A percentile compares a stretch with the other conserved stretches of the same genome.
Conservation (phyloP, 1,140 invertebrate species). For the Pseudomyrmex cubaensis region DNA sequence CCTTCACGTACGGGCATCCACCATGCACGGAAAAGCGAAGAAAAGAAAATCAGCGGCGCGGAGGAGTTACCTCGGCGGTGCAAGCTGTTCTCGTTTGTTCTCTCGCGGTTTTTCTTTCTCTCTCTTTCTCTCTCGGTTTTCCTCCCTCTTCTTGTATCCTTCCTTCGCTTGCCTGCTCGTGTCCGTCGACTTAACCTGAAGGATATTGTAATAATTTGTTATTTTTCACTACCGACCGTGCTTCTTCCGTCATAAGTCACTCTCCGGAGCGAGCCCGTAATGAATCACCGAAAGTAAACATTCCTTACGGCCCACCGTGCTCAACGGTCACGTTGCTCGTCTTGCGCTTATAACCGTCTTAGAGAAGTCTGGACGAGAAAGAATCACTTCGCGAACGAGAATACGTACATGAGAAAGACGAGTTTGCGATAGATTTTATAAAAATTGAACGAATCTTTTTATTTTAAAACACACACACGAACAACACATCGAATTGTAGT, state of each 20-base stretch:
- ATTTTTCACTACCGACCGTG: slow-evolving; percentile 68
- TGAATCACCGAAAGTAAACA: slow-evolving; percentile 59
- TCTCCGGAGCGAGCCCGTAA: slow-evolving; percentile 44
- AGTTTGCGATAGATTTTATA: neutral
- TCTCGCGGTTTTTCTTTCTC: slow-evolving; percentile 51
- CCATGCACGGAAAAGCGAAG: slow-evolving; percentile 68
- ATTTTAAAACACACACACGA: neutral
- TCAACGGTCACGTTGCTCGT: slow-evolving; percentile 48
- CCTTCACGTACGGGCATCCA: slow-evolving; percentile 76
- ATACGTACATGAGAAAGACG: slow-evolving; percentile 26
- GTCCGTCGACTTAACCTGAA: slow-evolving; percentile 54
- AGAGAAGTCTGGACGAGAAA: slow-evolving; percentile 12
- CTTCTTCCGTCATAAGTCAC: slow-evolving; percentile 71
- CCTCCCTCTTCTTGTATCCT: neutral
- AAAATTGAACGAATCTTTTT: slow-evolving; percentile 7
- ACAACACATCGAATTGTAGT: no score
- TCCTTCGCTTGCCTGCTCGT: slow-evolving; percentile 13
- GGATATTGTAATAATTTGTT: slow-evolving; percentile 74
- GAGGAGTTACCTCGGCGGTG: slow-evolving; percentile 48
- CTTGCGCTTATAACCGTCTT: slow-evolving; percentile 47
- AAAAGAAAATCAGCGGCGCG: slow-evolving; percentile 9
- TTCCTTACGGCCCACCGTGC: slow-evolving; percentile 51
- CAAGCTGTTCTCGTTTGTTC: slow-evolving; percentile 53
- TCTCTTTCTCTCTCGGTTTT: slow-evolving; percentile 19
- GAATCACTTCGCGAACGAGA: slow-evolving; percentile 32